These are phyloP conservation scores for Micromys minutus DNA, from an alignment of 2,113 vertebrate species.

Conservation along the genomic window DNA sequence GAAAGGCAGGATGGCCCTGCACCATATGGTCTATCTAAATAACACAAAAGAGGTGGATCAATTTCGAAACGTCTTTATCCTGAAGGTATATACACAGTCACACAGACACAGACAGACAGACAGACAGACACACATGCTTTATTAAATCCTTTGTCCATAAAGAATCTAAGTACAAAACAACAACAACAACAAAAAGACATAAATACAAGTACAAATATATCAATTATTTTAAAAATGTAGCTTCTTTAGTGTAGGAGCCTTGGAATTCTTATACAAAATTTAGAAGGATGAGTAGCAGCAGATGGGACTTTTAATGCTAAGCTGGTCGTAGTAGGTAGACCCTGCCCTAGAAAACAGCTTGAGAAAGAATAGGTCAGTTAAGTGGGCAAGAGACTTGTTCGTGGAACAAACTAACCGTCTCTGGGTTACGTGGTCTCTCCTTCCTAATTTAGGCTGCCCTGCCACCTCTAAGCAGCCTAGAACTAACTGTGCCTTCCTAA, in stretches of 20 bases:
- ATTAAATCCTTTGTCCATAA: conserved; percentile 11
- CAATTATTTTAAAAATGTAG: conserved; percentile 1
- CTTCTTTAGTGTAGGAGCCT: not conserved
- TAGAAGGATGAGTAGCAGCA: conserved; percentile 1
- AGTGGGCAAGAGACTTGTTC: not conserved
- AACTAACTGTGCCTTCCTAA: not conserved
- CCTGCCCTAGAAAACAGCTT: not conserved
- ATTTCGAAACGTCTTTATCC: not conserved
- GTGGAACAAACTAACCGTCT: not conserved
- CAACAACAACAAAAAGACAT: not conserved
- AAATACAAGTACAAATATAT: not conserved
- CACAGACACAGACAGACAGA: not conserved
- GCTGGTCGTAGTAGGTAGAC: not conserved
- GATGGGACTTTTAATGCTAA: not conserved
- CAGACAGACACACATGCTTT: not conserved
- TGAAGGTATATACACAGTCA: not conserved
- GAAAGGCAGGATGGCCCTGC: conserved; percentile 90
- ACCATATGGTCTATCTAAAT: conserved; percentile 95
- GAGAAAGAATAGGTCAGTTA: not conserved
- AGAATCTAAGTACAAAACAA: conserved; percentile 9
- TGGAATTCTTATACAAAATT: conserved; percentile 8
- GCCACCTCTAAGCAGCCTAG: not conserved
- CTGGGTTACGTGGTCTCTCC: not conserved
- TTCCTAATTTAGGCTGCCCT: not conserved
- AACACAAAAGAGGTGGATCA: conserved; percentile 65